Evolutionary conservation across 2,888 invertebrate genomes (phyloP), one percentile per base, ranked within the genome.

Genomic region (Lasioglossum lativentre): DNA sequence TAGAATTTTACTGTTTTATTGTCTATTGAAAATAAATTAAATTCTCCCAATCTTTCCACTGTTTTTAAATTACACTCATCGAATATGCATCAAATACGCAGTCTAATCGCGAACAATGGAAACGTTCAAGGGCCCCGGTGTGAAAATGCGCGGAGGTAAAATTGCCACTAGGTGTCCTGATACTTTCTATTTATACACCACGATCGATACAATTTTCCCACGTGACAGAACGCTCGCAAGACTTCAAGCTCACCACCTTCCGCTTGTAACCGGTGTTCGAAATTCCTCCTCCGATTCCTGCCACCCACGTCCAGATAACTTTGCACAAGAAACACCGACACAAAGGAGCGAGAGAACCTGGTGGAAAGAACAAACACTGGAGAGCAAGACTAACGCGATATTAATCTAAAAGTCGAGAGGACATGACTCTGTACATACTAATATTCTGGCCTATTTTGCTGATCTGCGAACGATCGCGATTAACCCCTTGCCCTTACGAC

Each of bases 231-330:
- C 34, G 34, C 19, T 66, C 19, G 19, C 66, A 23, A 23, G 34
- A 66, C 34, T 34, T 16, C 16, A 66, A 66, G 34, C 66, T 66
- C 34, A 16, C 34, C 34, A 16, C 34, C 66, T 66, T 66, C 34
- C 66, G 66, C 34, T 66, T 34, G 66, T 66, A 66, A 66, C 30
- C 34, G 66, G 66, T 66, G 66, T 66, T 66, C 66, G 66, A 66
- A 66, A 66, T 66, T 66, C 66, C 66, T 34, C 19, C 30, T 66
- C 34, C 66, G 34, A 66, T 66, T 34, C 66, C 34, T 19, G 19
- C 30, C 66, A 66, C 66, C 66, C 66, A 66, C 66, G 66, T 34
- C 19, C 66, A 19, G 66, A 66, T 66, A 66, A 34, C 66, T 66
- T 34, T 30, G 19, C 66, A 34, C 30, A 66, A 66, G 66, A 19